Percentiles rank a stretch among this genome's conserved stretches.
Evolutionary conservation across 2,888 invertebrate species (phyloP).

Genomic region (Tholera decimalis): DNA sequence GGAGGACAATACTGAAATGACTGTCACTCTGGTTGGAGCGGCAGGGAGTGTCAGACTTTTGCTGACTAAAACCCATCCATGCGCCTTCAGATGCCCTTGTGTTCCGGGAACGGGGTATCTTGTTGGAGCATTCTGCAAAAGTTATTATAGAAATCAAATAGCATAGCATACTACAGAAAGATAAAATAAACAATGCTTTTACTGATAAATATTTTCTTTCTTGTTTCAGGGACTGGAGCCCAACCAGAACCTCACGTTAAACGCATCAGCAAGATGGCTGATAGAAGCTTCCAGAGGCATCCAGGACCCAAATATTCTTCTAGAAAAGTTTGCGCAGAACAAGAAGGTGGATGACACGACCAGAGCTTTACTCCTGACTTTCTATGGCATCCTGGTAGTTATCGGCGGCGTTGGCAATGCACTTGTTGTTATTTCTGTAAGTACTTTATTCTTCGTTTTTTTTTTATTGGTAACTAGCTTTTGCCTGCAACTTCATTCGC

Average conservation of each 20-base stretch:
- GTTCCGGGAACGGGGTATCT: no score
- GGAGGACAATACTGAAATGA: no score
- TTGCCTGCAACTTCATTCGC: no score
- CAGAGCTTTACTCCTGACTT: conserved; percentile 92
- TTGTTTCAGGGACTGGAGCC: conserved; percentile 84
- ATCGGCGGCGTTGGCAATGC: conserved; percentile 97
- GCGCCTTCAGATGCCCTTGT: no score
- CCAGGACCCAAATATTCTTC: conserved; percentile 85
- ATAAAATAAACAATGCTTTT: no score
- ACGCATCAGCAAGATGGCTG: conserved; percentile 85
- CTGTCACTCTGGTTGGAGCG: no score
- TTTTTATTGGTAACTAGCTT: not conserved
- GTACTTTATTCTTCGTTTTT: conserved; percentile 57
- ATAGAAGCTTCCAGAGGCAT: conserved; percentile 86
- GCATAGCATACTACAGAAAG: no score
- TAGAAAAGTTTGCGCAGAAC: conserved; percentile 93
- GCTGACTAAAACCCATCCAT: no score
- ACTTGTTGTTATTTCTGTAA: conserved; percentile 94
- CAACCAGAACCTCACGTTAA: conserved; percentile 83
- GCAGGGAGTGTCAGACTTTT: no score
- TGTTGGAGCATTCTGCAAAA: no score
- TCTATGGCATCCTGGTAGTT: conserved; percentile 94
- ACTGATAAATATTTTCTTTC: no score
- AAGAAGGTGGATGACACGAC: conserved; percentile 94
- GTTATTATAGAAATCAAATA: no score